These are phyloP conservation scores for Vidua macroura DNA, from an alignment of 2,113 vertebrate genomes.

Conservation along the genomic window DNA sequence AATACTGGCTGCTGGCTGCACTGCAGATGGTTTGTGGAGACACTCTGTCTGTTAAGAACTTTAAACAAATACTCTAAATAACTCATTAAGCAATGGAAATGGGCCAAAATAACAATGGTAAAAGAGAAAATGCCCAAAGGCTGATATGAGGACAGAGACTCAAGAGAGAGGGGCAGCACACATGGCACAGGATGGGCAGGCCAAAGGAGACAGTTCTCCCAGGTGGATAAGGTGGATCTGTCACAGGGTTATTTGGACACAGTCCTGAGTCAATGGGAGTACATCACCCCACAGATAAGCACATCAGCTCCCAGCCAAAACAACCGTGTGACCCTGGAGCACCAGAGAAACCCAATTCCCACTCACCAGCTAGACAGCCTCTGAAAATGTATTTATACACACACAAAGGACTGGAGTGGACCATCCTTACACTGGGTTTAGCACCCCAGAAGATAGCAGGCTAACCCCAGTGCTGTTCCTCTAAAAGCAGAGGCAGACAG, in stretches of 20 bases:
- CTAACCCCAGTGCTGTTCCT: neutral
- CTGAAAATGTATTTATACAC: neutral
- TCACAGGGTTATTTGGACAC: neutral
- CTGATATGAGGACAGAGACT: neutral
- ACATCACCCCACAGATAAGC: neutral
- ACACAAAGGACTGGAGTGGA: neutral
- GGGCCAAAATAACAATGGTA: neutral
- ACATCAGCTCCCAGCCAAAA: neutral
- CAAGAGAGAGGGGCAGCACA: neutral
- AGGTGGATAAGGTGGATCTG: neutral
- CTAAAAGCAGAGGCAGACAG: neutral
- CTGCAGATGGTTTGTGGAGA: neutral
- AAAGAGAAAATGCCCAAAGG: neutral
- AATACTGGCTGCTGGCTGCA: neutral
- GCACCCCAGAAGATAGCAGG: neutral
- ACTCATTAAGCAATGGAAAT: neutral
- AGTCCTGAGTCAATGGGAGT: neutral
- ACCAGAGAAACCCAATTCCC: neutral
- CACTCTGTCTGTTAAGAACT: neutral
- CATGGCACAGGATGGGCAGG: fast-evolving
- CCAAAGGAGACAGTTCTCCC: neutral
- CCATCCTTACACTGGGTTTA: neutral
- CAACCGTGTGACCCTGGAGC: neutral
- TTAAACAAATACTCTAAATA: neutral
- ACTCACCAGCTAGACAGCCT: neutral